Conservation (phyloP, 1,140 invertebrate species). For the Lithobius niger region DNA sequence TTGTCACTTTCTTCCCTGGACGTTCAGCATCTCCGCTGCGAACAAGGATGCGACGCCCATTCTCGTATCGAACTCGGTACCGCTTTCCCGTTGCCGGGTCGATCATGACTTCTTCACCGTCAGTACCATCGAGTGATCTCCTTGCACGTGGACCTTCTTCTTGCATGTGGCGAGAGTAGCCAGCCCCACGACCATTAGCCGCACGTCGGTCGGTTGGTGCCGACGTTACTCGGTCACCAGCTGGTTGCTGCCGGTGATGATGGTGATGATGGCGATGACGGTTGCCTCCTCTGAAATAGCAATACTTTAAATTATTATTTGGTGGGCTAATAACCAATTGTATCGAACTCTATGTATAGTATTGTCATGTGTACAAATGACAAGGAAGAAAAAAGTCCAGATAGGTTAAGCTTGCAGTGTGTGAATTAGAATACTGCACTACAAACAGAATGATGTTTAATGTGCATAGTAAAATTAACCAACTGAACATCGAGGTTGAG, state of each 20-base stretch:
- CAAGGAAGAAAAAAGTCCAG: no score
- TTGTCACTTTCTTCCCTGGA: not conserved
- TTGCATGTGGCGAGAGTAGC: not conserved
- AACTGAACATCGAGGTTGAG: no score
- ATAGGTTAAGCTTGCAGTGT: no score
- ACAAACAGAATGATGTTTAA: no score
- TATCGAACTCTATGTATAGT: no score
- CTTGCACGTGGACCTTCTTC: not conserved
- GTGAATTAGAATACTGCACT: no score
- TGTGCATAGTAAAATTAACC: no score
- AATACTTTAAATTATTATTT: no score
- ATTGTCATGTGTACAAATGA: no score
- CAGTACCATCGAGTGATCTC: not conserved
- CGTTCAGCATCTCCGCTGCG: not conserved
- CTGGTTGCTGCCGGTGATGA: not conserved
- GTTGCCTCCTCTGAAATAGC: no score
- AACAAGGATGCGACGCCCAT: not conserved
- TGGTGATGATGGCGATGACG: not conserved
- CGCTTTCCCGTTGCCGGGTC: constrained; percentile 1
- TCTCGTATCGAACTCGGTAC: not conserved
- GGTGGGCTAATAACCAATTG: no score
- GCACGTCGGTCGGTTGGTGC: not conserved
- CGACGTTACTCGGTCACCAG: not conserved
- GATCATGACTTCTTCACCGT: not conserved
- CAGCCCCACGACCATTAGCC: not conserved